A percentile compares a stretch with the other conserved stretches of the same genome.
Evolutionary conservation across 2,797 vertebrate species (phyloP).

Genomic region (Adelosebastes latens): DNA sequence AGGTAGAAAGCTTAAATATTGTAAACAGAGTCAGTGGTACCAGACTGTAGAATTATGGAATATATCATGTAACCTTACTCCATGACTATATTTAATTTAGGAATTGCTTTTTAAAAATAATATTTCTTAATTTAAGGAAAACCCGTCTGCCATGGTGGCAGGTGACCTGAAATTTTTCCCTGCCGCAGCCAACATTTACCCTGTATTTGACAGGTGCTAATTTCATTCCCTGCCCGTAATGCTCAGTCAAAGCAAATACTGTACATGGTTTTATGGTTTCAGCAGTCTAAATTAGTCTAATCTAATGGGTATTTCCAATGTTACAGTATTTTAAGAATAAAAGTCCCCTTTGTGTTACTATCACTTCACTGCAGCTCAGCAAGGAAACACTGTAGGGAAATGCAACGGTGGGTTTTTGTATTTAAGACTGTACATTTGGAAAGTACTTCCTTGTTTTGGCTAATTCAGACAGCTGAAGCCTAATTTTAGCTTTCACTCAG

Average conservation of each 20-base stretch:
- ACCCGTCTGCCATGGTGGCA: too few species aligned
- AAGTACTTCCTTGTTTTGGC: not conserved
- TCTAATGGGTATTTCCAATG: not conserved
- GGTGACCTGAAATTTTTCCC: too few species aligned
- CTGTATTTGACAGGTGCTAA: too few species aligned
- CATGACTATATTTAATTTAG: too few species aligned
- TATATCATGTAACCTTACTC: too few species aligned
- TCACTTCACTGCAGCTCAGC: not conserved
- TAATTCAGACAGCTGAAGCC: not conserved
- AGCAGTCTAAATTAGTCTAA: not conserved
- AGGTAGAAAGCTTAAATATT: too few species aligned
- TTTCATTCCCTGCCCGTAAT: not conserved
- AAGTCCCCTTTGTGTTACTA: not conserved
- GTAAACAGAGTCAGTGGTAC: too few species aligned
- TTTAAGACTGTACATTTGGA: not conserved
- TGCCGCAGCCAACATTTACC: too few species aligned
- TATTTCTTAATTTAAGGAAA: too few species aligned
- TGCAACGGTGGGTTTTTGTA: not conserved
- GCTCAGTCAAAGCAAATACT: not conserved
- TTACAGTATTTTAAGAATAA: not conserved
- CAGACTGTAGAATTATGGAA: too few species aligned
- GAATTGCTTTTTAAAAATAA: too few species aligned
- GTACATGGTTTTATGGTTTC: not conserved
- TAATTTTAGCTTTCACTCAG: not conserved
- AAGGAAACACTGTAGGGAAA: not conserved